Evolutionary conservation across 2,888 invertebrate genomes (phyloP).

Genomic region (Agrotis ipsilon): DNA sequence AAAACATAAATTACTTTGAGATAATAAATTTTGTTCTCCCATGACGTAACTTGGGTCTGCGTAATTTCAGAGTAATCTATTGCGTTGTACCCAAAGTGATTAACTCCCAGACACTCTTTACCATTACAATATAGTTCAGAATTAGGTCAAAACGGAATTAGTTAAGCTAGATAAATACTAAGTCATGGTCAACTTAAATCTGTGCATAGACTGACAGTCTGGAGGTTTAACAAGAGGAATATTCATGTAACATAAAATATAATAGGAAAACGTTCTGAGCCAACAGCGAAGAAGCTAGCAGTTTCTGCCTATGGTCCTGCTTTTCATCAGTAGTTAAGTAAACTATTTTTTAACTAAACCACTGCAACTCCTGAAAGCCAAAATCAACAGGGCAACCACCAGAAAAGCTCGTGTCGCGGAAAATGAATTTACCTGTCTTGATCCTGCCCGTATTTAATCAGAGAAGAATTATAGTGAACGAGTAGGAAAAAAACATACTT

Average conservation of each 20-base stretch:
- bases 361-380: too few species aligned
- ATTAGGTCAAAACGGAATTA: constrained; percentile 34
- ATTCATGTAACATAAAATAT: constrained; percentile 15
- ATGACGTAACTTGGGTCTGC: constrained; percentile 35
- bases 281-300: too few species aligned
- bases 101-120: constrained; percentile 29
- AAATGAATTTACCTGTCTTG: too few species aligned
- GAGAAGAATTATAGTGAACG: too few species aligned
- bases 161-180: constrained; percentile 37
- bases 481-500: too few species aligned
- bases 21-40: constrained; percentile 18
- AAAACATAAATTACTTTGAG: constrained; percentile 37
- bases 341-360: too few species aligned
- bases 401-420: too few species aligned
- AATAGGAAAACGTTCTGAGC: background rate
- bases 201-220: constrained; percentile 7
- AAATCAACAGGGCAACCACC: too few species aligned
- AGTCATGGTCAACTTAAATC: constrained; percentile 37
- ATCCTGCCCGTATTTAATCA: too few species aligned
- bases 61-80: constrained; percentile 52
- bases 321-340: too few species aligned
- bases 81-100: constrained; percentile 33
- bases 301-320: too few species aligned
- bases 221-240: constrained; percentile 8
- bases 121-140: constrained; percentile 16